These are phyloP conservation scores for Cyclopterus lumpus DNA, from an alignment of 2,797 vertebrate species.

Conservation along the genomic window DNA sequence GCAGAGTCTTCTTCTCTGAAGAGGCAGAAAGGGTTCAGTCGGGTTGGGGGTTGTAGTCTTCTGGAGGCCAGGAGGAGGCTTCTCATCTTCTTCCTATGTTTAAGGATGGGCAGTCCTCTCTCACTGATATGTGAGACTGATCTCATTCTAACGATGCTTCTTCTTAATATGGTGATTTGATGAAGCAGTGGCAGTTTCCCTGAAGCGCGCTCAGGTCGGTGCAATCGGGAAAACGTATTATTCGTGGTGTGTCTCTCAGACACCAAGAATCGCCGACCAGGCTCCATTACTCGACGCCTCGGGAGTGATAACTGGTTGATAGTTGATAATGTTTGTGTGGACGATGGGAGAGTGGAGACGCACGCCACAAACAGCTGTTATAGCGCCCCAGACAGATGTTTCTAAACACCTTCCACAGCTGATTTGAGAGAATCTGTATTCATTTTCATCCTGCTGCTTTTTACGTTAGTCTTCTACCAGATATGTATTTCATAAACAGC, in stretches of 20 bases:
- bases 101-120: neutral
- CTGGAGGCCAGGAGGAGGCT: neutral
- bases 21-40: neutral
- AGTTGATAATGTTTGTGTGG: too few relatives aligned
- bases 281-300: too few relatives aligned
- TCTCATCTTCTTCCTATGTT: neutral
- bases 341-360: too few relatives aligned
- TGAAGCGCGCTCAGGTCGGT: neutral
- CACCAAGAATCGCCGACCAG: too few relatives aligned
- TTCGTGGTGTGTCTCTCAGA: too few relatives aligned
- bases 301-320: too few relatives aligned
- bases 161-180: too few relatives aligned
- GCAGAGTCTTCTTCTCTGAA: neutral
- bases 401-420: too few relatives aligned
- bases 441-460: constrained; percentile 3
- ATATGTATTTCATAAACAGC: neutral
- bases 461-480: neutral
- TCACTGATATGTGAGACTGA: neutral
- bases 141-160: neutral
- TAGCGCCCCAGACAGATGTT: too few relatives aligned
- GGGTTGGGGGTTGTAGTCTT: neutral
- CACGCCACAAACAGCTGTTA: too few relatives aligned
- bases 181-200: neutral
- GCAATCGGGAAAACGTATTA: neutral
- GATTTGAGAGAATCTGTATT: too few relatives aligned